Percentiles rank a stretch among this genome's conserved stretches.
Evolutionary conservation across 2,113 vertebrate genomes (phyloP).

Genomic region (Gadus chalcogrammus): DNA sequence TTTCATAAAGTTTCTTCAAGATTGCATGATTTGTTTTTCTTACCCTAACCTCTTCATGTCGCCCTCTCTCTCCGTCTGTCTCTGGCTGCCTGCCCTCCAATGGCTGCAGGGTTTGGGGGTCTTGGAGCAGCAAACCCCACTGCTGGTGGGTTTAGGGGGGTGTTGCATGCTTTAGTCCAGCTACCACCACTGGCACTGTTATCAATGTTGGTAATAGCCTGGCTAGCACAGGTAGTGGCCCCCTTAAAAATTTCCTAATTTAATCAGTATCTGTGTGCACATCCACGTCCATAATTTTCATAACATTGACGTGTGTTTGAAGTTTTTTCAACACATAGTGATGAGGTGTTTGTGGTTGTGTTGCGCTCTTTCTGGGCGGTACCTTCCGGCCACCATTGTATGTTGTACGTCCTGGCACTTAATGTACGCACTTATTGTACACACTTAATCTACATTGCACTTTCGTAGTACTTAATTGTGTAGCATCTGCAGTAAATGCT

Average conservation of each 20-base stretch:
- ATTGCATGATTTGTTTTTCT: too few relatives aligned
- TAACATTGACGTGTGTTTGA: not conserved
- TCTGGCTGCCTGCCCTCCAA: conserved; percentile 70
- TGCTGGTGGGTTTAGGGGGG: conserved; percentile 97
- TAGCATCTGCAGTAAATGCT: too few relatives aligned
- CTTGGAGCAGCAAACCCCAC: conserved; percentile 90
- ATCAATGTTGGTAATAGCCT: conserved; percentile 99
- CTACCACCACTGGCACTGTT: conserved; percentile 85
- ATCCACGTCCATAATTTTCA: too few relatives aligned
- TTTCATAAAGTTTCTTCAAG: too few relatives aligned
- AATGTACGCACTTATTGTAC: too few relatives aligned
- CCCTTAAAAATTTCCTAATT: conserved; percentile 6
- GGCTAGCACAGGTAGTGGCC: conserved; percentile 93
- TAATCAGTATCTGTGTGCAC: not conserved
- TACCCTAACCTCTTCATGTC: not conserved
- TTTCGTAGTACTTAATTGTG: too few relatives aligned
- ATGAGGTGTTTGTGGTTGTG: too few relatives aligned
- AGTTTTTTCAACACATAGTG: too few relatives aligned
- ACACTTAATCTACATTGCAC: too few relatives aligned
- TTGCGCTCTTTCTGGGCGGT: too few relatives aligned
- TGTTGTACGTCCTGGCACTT: too few relatives aligned
- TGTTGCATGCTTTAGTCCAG: conserved; percentile 92
- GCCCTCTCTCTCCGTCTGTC: conserved; percentile 68
- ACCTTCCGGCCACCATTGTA: too few relatives aligned
- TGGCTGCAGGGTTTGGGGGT: conserved; percentile 94